These are phyloP conservation scores for Aphis gossypii DNA, from an alignment of 1,140 invertebrate genomes.

Conservation along the genomic window DNA sequence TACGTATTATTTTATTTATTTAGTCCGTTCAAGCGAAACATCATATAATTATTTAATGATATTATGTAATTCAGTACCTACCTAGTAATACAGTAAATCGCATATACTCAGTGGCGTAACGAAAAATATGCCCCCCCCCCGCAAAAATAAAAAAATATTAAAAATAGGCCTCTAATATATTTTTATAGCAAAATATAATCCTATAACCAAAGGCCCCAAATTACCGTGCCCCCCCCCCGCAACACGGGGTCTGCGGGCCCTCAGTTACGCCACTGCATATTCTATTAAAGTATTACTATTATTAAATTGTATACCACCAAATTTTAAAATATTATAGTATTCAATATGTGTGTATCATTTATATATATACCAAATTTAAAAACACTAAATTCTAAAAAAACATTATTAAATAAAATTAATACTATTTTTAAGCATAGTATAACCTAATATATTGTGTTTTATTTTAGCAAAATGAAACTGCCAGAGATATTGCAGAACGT, in stretches of 20 bases:
- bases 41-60: constrained; percentile 4
- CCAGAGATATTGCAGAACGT: constrained; percentile 85
- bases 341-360: background rate
- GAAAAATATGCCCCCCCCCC: too few relatives aligned
- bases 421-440: background rate
- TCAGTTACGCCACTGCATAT: too few relatives aligned
- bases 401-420: background rate
- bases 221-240: too few relatives aligned
- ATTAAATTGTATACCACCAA: background rate
- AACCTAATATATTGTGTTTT: background rate
- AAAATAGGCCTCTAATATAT: too few relatives aligned
- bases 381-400: background rate
- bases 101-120: too few relatives aligned
- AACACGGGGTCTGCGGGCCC: too few relatives aligned
- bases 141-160: too few relatives aligned
- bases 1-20: background rate
- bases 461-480: constrained; percentile 82
- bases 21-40: background rate
- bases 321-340: background rate
- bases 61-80: background rate
- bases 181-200: too few relatives aligned
- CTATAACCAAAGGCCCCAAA: too few relatives aligned
- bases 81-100: background rate
- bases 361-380: background rate
- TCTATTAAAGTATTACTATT: too few relatives aligned